Evolutionary conservation across 1,140 invertebrate genomes (phyloP).

Genomic region (Macrosteles quadrilineatus): DNA sequence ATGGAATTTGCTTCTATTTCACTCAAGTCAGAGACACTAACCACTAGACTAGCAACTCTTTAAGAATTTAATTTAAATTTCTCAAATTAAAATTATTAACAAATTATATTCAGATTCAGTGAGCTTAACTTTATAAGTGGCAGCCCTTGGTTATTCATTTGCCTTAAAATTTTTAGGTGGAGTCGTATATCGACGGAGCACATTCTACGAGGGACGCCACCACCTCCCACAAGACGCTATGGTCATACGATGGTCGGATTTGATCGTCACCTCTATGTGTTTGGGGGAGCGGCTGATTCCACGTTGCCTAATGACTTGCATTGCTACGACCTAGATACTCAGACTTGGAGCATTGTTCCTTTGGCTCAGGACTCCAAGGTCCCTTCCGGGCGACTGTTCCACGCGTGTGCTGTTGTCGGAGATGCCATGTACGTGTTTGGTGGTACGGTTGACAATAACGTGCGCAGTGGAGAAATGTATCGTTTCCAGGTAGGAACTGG

Average conservation of each 20-base stretch:
- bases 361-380: slow-evolving; percentile 65
- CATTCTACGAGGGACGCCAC: slow-evolving; percentile 82
- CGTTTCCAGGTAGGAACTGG: slow-evolving; percentile 70
- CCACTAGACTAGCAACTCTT: no score
- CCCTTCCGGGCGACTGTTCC: slow-evolving; percentile 89
- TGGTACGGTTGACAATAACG: slow-evolving; percentile 93
- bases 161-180: no score
- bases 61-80: no score
- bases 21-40: no score
- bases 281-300: slow-evolving; percentile 91
- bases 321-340: slow-evolving; percentile 89
- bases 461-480: slow-evolving; percentile 89
- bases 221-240: slow-evolving; percentile 88
- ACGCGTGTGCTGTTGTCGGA: slow-evolving; percentile 89
- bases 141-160: no score
- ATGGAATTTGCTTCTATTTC: no score
- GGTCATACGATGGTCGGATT: slow-evolving; percentile 95
- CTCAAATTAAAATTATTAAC: no score
- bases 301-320: slow-evolving; percentile 91
- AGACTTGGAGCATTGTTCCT: slow-evolving; percentile 75
- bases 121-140: no score
- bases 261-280: slow-evolving; percentile 89
- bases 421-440: slow-evolving; percentile 96
- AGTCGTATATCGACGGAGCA: slow-evolving; percentile 91
- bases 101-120: no score